Conservation (phyloP, 2,113 vertebrate species). For the Toxotes jaculatrix region DNA sequence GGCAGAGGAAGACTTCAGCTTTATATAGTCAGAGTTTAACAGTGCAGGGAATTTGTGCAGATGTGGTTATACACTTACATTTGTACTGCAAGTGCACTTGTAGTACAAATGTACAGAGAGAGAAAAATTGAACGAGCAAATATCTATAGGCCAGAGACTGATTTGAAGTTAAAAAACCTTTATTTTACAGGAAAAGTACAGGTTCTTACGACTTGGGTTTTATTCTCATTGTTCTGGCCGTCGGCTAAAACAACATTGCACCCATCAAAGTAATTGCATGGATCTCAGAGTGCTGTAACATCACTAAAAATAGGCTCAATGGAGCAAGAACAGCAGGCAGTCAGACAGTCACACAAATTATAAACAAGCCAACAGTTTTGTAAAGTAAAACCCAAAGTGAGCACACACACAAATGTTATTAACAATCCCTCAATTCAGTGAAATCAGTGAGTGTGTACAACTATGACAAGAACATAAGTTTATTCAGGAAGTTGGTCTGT, state of each 20-base stretch:
- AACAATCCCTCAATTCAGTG: not conserved
- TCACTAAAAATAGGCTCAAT: not conserved
- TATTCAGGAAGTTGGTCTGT: not conserved
- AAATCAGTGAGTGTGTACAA: not conserved
- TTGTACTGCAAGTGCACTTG: not conserved
- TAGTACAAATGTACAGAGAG: not conserved
- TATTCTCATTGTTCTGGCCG: not conserved
- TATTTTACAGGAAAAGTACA: not conserved
- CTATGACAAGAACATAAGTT: not conserved
- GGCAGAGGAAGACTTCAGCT: not conserved
- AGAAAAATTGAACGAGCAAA: not conserved
- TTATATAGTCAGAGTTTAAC: not conserved
- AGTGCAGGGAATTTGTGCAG: not conserved
- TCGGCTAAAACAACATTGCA: not conserved
- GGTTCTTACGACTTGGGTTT: not conserved
- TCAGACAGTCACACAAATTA: not conserved
- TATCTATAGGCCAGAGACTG: not conserved
- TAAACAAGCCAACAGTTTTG: too few species aligned
- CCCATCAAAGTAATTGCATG: not conserved
- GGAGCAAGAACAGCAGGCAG: not conserved
- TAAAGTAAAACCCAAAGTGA: not conserved
- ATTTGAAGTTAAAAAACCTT: not conserved
- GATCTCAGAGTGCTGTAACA: not conserved
- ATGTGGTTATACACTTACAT: too few species aligned
- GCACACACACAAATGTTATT: not conserved